Percentiles rank a stretch among this genome's conserved stretches.
phyloP scores from a whole-genome alignment of 2,797 vertebrate species.

The Molossus alvarezi region DNA sequence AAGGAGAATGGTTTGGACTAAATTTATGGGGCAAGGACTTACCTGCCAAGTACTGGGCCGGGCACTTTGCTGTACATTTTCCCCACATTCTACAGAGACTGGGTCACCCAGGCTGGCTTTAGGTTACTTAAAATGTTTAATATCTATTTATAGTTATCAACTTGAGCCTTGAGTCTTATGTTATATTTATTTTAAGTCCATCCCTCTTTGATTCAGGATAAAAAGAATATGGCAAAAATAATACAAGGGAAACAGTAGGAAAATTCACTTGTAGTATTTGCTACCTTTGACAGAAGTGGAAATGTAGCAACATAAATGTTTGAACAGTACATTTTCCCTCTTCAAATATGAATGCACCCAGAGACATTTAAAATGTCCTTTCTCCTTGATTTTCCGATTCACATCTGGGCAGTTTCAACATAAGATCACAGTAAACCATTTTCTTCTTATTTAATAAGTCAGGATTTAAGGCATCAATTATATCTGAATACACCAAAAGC shows the following conservation, averaged over 20 bases:
- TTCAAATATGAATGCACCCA: constrained; percentile 18
- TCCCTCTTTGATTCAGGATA: constrained; percentile 42
- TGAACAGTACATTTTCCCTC: constrained; percentile 53
- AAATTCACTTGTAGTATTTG: constrained; percentile 28
- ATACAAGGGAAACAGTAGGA: neutral
- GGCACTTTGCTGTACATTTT: accelerated
- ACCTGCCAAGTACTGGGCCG: neutral
- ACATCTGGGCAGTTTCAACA: constrained; percentile 32
- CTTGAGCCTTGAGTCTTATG: constrained; percentile 22
- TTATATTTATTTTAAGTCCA: constrained; percentile 58
- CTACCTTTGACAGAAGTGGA: constrained; percentile 54
- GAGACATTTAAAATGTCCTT: constrained; percentile 66
- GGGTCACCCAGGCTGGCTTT: neutral
- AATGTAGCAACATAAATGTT: constrained; percentile 69
- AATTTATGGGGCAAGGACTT: neutral
- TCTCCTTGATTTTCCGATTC: constrained; percentile 73
- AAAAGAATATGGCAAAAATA: constrained; percentile 59
- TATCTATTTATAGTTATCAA: constrained; percentile 22
- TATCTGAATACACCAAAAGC: constrained; percentile 67
- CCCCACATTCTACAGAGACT: neutral
- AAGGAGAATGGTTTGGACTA: neutral
- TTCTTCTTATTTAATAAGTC: constrained; percentile 76
- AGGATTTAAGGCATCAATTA: constrained; percentile 27
- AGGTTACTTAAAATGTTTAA: neutral
- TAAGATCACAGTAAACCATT: constrained; percentile 67